These are phyloP conservation scores for Macropus fuliginosus DNA, from an alignment of 2,797 vertebrate species.

Conservation along the genomic window DNA sequence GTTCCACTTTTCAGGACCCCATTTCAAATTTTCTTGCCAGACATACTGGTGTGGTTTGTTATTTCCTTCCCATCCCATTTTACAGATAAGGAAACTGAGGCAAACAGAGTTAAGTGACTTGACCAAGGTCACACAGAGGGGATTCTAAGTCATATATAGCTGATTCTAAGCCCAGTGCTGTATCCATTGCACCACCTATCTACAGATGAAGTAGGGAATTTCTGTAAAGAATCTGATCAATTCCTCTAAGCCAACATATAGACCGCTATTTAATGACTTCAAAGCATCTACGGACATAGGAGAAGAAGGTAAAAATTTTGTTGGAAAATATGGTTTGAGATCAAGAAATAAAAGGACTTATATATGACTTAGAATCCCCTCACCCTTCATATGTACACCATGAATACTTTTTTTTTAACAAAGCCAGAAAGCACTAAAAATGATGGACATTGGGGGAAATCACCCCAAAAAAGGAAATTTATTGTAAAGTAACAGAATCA, in stretches of 20 bases:
- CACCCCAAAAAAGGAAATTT: background rate
- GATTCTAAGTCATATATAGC: no score
- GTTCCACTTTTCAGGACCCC: background rate
- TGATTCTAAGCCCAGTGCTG: background rate
- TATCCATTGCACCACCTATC: background rate
- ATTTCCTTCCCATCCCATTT: background rate
- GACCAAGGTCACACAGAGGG: background rate
- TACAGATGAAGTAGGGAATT: background rate
- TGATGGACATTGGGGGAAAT: background rate
- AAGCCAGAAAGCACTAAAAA: background rate
- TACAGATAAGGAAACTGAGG: background rate
- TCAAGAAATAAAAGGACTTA: background rate
- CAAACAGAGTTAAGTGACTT: background rate
- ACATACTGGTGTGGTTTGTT: background rate
- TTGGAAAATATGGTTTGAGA: background rate
- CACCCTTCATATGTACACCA: background rate
- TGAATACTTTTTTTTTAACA: background rate
- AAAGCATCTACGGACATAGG: background rate
- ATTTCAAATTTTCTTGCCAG: background rate
- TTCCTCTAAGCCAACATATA: background rate
- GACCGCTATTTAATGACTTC: background rate
- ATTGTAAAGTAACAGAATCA: background rate
- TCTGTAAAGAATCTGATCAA: background rate
- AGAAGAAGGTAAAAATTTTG: background rate
- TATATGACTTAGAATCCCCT: background rate